Evolutionary conservation across 2,888 invertebrate genomes (phyloP).

Genomic region (Cheilosia vulpina): DNA sequence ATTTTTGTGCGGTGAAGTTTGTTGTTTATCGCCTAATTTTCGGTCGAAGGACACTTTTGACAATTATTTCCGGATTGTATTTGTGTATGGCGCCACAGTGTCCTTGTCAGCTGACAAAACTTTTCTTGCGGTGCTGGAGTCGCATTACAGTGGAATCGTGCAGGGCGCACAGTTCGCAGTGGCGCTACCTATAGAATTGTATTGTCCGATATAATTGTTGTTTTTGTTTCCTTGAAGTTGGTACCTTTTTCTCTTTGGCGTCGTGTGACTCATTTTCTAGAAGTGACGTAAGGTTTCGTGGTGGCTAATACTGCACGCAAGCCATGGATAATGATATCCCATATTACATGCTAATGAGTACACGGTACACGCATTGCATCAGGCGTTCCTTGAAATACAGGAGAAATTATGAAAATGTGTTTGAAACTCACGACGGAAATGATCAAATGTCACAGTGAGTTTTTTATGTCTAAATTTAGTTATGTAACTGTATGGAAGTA

Average conservation of each 20-base stretch:
- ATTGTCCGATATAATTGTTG: constrained; percentile 20
- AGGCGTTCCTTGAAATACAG: too few relatives aligned
- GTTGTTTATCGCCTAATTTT: neutral
- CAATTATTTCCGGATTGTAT: constrained; percentile 20
- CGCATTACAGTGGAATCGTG: constrained; percentile 13
- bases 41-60: constrained; percentile 49
- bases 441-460: too few relatives aligned
- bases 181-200: constrained; percentile 8
- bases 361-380: neutral
- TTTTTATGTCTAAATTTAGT: too few relatives aligned
- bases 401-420: too few relatives aligned
- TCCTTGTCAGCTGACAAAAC: constrained; percentile 2
- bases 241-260: neutral
- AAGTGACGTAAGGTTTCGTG: neutral
- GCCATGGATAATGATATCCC: neutral
- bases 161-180: constrained; percentile 1
- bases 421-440: too few relatives aligned
- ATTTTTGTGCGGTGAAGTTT: neutral
- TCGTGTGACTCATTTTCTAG: constrained; percentile 1
- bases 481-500: too few relatives aligned
- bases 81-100: constrained; percentile 27
- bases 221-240: neutral
- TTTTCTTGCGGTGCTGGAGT: neutral
- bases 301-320: neutral
- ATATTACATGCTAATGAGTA: neutral